Evolutionary conservation across 2,797 vertebrate genomes (phyloP), one percentile per base, ranked within the genome.

Genomic region (Onychomys torridus): DNA sequence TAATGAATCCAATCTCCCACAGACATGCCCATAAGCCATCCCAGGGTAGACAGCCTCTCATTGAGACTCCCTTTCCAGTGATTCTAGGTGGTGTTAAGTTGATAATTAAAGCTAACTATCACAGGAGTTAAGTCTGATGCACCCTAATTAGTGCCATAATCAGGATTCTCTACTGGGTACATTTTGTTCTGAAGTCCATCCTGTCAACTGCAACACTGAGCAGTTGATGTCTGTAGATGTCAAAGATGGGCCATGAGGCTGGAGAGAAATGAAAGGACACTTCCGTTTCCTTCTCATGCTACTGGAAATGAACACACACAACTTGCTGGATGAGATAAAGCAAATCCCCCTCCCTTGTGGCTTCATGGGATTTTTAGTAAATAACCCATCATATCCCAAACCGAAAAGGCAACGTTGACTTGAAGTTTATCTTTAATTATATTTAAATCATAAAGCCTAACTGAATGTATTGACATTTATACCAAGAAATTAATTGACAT

Each of bases 381-480:
- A 49, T 37, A 93, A 27, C 93, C 55, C 0, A 0, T 91, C 67
- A 13, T 1, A 34, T 4, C 69, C 55, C 52, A 92, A 85, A 94
- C 94, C 88, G 67, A 85, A 87, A 65, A 88, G 90, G 49, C 82
- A 95, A 71, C 65, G 34, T 27, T 61, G 94, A 88, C 86, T 85
- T 92, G 8, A 91, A 84, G 96, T 88, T 94, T 96, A 90, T 93
- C 93, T 96, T 97, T 96, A 97, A 97, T 97, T 96, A 91, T 97
- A 97, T 97, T 96, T 96, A 95, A 97, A 96, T 96, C 93, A 90
- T 55, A 92, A 96, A 91, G 29, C 88, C 93, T 98, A 85, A 87
- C 94, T 55, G 96, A 97, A 97, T 93, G 34, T 96, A 55, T 95
- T 97, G 95, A 94, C 76, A 82, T 97, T 97, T 97, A 91, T 69